Conservation (phyloP, 1,140 invertebrate genomes). For the Diorhabda sublineata region DNA sequence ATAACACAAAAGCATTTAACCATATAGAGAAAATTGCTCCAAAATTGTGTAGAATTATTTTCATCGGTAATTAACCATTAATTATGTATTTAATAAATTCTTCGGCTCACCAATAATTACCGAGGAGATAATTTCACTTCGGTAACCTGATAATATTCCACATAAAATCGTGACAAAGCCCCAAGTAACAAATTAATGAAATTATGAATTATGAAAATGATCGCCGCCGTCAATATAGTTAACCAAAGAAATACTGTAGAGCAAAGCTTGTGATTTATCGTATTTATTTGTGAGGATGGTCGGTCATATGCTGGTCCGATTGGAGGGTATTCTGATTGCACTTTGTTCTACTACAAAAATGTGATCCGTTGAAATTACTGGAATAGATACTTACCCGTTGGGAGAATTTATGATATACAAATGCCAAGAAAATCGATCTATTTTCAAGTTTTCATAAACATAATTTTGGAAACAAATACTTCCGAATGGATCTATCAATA, state of each 20-base stretch:
- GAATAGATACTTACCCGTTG: constrained; percentile 15
- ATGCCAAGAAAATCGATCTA: no score
- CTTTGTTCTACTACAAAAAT: constrained; percentile 20
- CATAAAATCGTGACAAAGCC: constrained; percentile 49
- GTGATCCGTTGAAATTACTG: constrained; percentile 13
- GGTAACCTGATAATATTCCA: constrained; percentile 47
- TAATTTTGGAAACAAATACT: no score
- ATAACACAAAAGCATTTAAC: constrained; percentile 11
- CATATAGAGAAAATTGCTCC: constrained; percentile 19
- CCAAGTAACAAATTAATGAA: constrained; percentile 49
- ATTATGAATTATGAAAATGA: constrained; percentile 51
- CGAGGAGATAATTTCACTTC: constrained; percentile 42
- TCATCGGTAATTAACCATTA: constrained; percentile 44
- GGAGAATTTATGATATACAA: neutral
- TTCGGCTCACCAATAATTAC: constrained; percentile 45
- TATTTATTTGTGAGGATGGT: constrained; percentile 17
- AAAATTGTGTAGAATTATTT: constrained; percentile 25
- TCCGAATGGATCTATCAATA: no score
- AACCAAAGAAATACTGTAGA: constrained; percentile 22
- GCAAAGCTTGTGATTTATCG: neutral
- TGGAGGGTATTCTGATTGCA: constrained; percentile 22
- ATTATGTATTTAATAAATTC: constrained; percentile 48
- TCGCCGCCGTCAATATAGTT: constrained; percentile 42
- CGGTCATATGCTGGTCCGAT: constrained; percentile 11
- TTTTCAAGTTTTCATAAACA: no score